Conservation (phyloP, 2,888 invertebrate species). For the Apamea crenata region DNA sequence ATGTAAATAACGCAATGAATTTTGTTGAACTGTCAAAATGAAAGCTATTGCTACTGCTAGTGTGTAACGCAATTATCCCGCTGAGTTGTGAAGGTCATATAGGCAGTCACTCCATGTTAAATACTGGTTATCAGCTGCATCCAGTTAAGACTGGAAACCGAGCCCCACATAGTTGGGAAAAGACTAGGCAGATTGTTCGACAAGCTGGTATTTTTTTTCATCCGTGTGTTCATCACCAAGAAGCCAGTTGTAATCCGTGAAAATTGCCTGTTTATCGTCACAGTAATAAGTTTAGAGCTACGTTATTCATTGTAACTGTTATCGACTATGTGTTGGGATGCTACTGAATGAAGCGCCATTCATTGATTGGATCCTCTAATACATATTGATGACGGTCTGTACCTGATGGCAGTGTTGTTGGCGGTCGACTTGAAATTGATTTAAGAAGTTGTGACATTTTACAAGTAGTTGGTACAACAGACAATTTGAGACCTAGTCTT, state of each 20-base stretch:
- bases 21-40: no score
- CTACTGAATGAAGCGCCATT: conserved; percentile 63
- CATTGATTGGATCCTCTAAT: conserved; percentile 57
- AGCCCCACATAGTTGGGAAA: not conserved
- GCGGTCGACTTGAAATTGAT: conserved; percentile 4
- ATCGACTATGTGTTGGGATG: conserved; percentile 58
- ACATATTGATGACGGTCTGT: conserved; percentile 49
- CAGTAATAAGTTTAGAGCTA: conserved; percentile 72
- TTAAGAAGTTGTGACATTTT: not conserved
- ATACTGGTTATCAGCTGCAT: no score
- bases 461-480: not conserved
- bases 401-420: not conserved
- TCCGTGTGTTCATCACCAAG: conserved; percentile 69
- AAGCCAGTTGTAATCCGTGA: conserved; percentile 77
- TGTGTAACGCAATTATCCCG: no score
- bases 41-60: no score
- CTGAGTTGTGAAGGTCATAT: not conserved
- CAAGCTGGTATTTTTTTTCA: conserved; percentile 30
- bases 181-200: not conserved
- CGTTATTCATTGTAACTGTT: conserved; percentile 66
- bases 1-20: no score
- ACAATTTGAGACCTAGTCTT: not conserved
- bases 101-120: not conserved
- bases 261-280: conserved; percentile 79
- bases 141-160: not conserved